Percentiles rank a stretch among this genome's conserved stretches.
Evolutionary conservation across 1,140 invertebrate genomes (phyloP).

Genomic region (Drosophila nikananu): DNA sequence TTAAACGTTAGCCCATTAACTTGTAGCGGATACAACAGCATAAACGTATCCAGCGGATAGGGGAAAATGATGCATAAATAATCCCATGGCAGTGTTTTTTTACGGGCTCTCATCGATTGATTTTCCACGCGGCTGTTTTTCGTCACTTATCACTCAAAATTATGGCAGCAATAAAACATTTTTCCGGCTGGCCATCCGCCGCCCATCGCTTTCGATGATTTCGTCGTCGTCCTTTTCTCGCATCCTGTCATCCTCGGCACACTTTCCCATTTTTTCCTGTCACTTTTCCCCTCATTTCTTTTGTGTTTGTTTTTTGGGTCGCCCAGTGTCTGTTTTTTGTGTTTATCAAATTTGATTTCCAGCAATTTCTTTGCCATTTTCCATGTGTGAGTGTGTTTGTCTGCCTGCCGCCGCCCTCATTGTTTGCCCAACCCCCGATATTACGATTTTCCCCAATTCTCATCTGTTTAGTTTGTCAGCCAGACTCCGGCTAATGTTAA

Average conservation of each 20-base stretch:
- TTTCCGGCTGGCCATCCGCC: constrained; percentile 64
- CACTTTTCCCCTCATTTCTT: constrained; percentile 70
- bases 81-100: constrained; percentile 53
- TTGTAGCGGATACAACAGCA: constrained; percentile 56
- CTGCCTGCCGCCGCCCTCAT: constrained; percentile 37
- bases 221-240: constrained; percentile 31
- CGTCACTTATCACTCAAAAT: constrained; percentile 83
- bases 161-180: constrained; percentile 84
- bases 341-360: constrained; percentile 83
- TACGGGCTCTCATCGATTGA: constrained; percentile 70
- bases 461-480: constrained; percentile 73
- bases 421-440: constrained; percentile 34
- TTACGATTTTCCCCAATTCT: constrained; percentile 19
- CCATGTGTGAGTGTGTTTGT: constrained; percentile 72
- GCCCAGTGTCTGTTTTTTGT: constrained; percentile 48
- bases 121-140: constrained; percentile 73
- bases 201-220: constrained; percentile 19
- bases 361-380: constrained; percentile 81
- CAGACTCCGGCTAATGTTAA: constrained; percentile 63
- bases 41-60: constrained; percentile 64
- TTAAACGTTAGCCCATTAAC: constrained; percentile 77
- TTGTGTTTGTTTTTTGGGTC: constrained; percentile 51
- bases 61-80: constrained; percentile 76
- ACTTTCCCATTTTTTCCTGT: constrained; percentile 82
- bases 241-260: constrained; percentile 69